Base-by-base conservation (phyloP, 2,113 vertebrate species). In the Sorex fumeus region DNA sequence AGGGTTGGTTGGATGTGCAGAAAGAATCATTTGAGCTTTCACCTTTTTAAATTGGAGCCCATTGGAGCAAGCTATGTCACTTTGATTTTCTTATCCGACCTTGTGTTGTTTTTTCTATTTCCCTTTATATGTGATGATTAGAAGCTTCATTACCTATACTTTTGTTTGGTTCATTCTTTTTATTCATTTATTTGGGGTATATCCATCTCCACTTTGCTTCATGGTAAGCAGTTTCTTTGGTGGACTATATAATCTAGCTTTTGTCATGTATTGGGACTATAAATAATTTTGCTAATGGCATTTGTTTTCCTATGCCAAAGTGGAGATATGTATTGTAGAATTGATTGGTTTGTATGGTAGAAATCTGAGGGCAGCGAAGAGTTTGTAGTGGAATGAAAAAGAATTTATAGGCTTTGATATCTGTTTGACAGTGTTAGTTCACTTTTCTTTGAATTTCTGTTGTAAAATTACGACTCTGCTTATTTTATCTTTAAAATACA, bases 11-110 rank as follows among this genome's bases (percentile, higher is more conserved):
- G 66, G 86, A 87, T 12, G 25, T 43, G 9, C 53, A n/a, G 62
- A 47, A 82, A 76, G 84, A 69, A 80, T 79, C 32, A 10, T 78
- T 80, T 79, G 32, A 50, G 25, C 34, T 69, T 57, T 75, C n/a
- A 21, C 74, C 81, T 94, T 93, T 91, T 79, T 70, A 36, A 82
- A 88, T 57, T 76, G 90, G 71, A 96, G 45, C 75, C 90, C 70
- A 88, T 60, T 25, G 28, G 74, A 87, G n/a, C 12, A 19, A 87
- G 50, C 53, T 62, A 21, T 47, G 8, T 82, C 84, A 60, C 69
- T 95, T 86, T 90, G 90, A 87, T 92, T 85, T 94, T 88, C 60
- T 79, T 79, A 10, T 62, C 23, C 45, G 69, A 70, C 67, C 83
- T 69, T 40, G 60, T 47, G n/a, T 81, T 83, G 69, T 81, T 82